These are phyloP conservation scores for Albula goreensis DNA, from an alignment of 2,113 vertebrate genomes.

Conservation along the genomic window DNA sequence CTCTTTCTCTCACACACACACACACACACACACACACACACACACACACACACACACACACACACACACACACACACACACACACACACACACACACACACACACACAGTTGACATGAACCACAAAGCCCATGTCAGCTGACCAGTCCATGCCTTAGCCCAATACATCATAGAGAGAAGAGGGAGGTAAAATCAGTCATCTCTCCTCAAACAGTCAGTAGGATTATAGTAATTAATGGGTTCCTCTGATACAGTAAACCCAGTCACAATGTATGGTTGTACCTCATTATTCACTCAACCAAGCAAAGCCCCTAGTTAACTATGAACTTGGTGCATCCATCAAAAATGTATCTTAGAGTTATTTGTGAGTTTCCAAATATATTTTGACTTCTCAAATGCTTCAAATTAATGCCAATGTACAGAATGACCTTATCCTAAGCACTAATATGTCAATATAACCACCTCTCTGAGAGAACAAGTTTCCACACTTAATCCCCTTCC, in stretches of 20 bases:
- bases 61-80: too few relatives aligned
- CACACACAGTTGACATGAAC: too few relatives aligned
- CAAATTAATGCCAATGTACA: neutral
- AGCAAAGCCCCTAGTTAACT: neutral
- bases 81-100: too few relatives aligned
- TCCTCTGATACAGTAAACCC: neutral
- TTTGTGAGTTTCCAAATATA: neutral
- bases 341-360: neutral
- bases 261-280: neutral
- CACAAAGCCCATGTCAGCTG: too few relatives aligned
- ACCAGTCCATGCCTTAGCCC: too few relatives aligned
- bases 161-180: too few relatives aligned
- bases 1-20: too few relatives aligned
- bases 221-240: neutral
- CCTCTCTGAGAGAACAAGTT: neutral
- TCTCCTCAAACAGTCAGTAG: neutral
- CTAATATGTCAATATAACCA: neutral
- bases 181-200: neutral
- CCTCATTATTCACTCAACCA: neutral
- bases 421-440: neutral
- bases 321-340: neutral
- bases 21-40: too few relatives aligned
- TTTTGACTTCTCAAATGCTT: neutral
- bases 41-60: too few relatives aligned
- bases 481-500: too few relatives aligned